Conservation (phyloP, 2,797 vertebrate genomes). For the Takifugu ocellatus region DNA sequence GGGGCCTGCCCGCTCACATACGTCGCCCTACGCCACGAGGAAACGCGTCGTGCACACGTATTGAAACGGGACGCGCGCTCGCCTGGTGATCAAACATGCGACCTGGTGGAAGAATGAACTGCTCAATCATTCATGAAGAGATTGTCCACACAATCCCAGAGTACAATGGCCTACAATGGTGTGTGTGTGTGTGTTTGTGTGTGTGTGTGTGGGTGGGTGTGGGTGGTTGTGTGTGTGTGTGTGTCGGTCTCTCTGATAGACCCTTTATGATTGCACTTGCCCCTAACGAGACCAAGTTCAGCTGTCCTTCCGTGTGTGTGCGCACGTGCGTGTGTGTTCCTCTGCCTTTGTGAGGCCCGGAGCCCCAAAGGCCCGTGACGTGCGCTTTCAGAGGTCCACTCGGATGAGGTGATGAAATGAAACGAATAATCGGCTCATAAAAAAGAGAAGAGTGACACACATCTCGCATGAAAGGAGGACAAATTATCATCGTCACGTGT, state of each 20-base stretch:
- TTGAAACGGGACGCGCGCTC: slow-evolving; percentile 7
- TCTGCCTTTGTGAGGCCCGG: slow-evolving; percentile 65
- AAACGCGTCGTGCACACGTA: slow-evolving; percentile 1
- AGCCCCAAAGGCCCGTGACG: slow-evolving; percentile 64
- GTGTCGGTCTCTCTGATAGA: slow-evolving; percentile 51
- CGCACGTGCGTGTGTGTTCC: slow-evolving; percentile 27
- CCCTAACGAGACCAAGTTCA: slow-evolving; percentile 72
- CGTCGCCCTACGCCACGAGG: slow-evolving; percentile 16
- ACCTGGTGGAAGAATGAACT: slow-evolving; percentile 63
- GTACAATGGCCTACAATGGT: slow-evolving; percentile 73
- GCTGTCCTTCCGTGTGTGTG: slow-evolving; percentile 49
- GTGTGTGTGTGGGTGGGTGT: slow-evolving; percentile 38
- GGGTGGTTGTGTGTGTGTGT: slow-evolving; percentile 43
- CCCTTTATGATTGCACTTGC: slow-evolving; percentile 72
- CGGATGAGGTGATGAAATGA: slow-evolving; percentile 74
- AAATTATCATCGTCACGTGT: slow-evolving; percentile 63
- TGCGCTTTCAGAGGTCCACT: slow-evolving; percentile 72
- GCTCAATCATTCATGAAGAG: slow-evolving; percentile 78
- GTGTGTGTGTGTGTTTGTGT: slow-evolving; percentile 39
- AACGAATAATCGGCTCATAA: slow-evolving; percentile 68
- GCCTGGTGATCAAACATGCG: slow-evolving; percentile 66
- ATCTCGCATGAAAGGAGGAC: slow-evolving; percentile 59
- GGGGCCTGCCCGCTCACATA: slow-evolving; percentile 19
- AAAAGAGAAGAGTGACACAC: slow-evolving; percentile 66
- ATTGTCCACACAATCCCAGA: slow-evolving; percentile 74